Base-by-base conservation (phyloP, 2,113 vertebrate species). In the Xiphorhynchus elegans region DNA sequence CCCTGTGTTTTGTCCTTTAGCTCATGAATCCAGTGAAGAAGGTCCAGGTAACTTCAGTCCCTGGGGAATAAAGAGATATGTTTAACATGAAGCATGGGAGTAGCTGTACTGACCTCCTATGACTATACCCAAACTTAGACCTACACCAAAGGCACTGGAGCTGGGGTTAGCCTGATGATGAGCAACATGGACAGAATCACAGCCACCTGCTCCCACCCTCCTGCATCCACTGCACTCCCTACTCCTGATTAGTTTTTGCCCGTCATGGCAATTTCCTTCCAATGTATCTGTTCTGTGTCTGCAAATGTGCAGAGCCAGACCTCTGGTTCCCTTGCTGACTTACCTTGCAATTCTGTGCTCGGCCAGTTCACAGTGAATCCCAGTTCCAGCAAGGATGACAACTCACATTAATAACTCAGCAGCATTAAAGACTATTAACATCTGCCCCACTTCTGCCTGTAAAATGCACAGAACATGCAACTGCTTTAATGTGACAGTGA, bases 41-140 rank as follows among this genome's bases (percentile, higher is more conserved):
- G 53, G 31, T 62, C 70, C 28, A 66, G 17, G 40, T 14, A 47
- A 60, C 14, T 42, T 80, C 39, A 39, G 56, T 29, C 25, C 58
- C 52, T 0, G 2, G 19, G 44, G 42, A 66, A 64, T 20, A 29
- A 39, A 79, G 72, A 15, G 16, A 21, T 0, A 0, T 14, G 13
- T 62, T 85, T 37, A 59, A 67, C 0, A 0, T 13, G 31, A 72
- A 73, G 13, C 3, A 5, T 5, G 19, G n/a, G 40, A 59, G 37
- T 18, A 46, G 10, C 64, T 50, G 8, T n/a, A 35, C 44, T 55
- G 59, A 68, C 25, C 10, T 68, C 18, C 75, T 1, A 3, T n/a
- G 28, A 55, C 58, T 47, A 50, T 75, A 17, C 5, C 50, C 62
- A 40, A n/a, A 63, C 20, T 75, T 58, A 55, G 55, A 72, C 15